Evolutionary conservation across 2,888 invertebrate genomes (phyloP).

Genomic region (Andrena dorsata): DNA sequence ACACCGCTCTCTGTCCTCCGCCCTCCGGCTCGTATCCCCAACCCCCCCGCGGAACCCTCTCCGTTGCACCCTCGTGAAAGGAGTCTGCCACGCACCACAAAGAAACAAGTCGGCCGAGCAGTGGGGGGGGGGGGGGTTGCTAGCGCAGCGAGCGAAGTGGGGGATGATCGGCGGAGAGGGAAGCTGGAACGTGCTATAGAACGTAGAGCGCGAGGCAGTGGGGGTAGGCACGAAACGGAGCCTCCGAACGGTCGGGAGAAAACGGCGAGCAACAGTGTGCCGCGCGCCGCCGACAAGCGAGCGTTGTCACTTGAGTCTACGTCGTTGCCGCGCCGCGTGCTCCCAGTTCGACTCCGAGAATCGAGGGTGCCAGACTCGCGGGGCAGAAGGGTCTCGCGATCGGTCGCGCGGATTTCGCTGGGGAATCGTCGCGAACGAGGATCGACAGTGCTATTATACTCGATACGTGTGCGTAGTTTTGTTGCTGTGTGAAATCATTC

Average conservation of each 20-base stretch:
- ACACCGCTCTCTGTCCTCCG: constrained; percentile 22
- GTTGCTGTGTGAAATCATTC: constrained; percentile 18
- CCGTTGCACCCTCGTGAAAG: constrained; percentile 66
- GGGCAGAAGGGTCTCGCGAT: not conserved
- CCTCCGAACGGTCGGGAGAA: constrained; percentile 69
- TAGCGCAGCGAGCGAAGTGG: constrained; percentile 41
- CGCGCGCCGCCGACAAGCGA: constrained; percentile 79
- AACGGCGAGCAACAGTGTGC: constrained; percentile 83
- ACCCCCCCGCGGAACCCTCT: constrained; percentile 19
- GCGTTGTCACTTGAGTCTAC: constrained; percentile 49
- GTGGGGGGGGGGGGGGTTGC: constrained; percentile 38
- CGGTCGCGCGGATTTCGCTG: not conserved
- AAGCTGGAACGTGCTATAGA: constrained; percentile 41
- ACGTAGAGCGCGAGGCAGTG: constrained; percentile 24
- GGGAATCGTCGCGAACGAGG: too few relatives aligned
- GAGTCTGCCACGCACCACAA: constrained; percentile 59
- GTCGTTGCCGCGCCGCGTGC: constrained; percentile 11
- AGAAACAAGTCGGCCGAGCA: constrained; percentile 49
- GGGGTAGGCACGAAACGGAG: constrained; percentile 61
- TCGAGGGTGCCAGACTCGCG: not conserved
- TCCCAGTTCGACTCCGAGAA: not conserved
- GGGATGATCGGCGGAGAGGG: constrained; percentile 29
- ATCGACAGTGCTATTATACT: not conserved
- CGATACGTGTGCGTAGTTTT: not conserved
- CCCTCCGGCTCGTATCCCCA: not conserved